Evolutionary conservation across 2,797 vertebrate species (phyloP), one percentile per base, ranked within the genome.

Genomic region (Heteromormyrus szaboi): DNA sequence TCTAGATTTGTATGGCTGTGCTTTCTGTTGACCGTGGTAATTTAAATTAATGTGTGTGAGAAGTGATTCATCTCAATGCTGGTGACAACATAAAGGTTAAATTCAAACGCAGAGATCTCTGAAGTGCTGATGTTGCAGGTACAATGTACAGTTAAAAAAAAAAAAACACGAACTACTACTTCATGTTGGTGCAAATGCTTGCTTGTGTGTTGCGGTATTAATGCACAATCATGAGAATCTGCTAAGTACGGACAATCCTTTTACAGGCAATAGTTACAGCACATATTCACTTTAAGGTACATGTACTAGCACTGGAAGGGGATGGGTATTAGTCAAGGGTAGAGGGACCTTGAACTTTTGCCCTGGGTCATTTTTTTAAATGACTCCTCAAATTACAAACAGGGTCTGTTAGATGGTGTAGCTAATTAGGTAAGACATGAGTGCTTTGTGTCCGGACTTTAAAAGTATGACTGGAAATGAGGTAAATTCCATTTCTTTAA

Each of bases 111-210:
- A 51, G 44, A 33, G 12, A 86, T 41, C n/a, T 54, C 25, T 50
- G 29, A 85, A 25, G 48, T 86, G 22, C 22, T 68, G 81, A 65
- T 88, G 86, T 88, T 89, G 54, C 54, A 87, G 79, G 86, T 65
- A 54, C 53, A 88, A 87, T 72, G 44, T 50, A 33, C 3, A 50
- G 37, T 62, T 85, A 25, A 83, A 79, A 85, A 50, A 51, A 41
- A 41, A 11, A 72, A 72, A 41, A 51, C 53, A 76, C 44, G 1
- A 79, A 44, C 54, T 51, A 33, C 46, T 14, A 14, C 8, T 68
- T 17, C 37, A 48, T 50, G 41, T 44, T 85, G 44, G 46, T 85
- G 44, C 48, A 48, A 25, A 29, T 85, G 46, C 41, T 85, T 51
- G 22, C 41, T 44, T 44, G 22, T 25, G 44, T 85, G 19, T 85